A percentile compares a stretch with the other conserved stretches of the same genome.
phyloP scores from a whole-genome alignment of 1,140 invertebrate genomes.

The Telenomus remus region DNA sequence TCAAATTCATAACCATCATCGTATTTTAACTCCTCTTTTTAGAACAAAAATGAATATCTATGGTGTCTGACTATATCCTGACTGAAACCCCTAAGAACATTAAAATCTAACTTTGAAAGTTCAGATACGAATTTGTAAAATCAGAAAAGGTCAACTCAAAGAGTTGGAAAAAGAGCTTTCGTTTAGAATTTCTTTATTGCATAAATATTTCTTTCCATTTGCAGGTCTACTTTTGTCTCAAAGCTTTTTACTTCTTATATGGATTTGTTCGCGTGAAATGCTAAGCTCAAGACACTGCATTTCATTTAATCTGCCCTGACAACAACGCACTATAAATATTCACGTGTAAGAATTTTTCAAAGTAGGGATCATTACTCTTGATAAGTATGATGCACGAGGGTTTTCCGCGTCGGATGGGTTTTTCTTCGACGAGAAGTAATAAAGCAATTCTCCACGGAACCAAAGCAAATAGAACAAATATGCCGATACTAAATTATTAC shows the following conservation, averaged over 20 bases:
- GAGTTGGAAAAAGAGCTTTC: not conserved
- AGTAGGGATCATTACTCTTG: slow-evolving; percentile 36
- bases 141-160: not conserved
- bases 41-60: no score
- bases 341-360: slow-evolving; percentile 32
- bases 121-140: slow-evolving; percentile 16
- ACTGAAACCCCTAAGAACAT: slow-evolving; percentile 9
- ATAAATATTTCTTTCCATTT: not conserved
- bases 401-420: slow-evolving; percentile 11
- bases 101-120: not conserved
- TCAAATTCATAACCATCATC: no score
- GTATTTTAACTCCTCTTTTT: no score
- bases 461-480: slow-evolving; percentile 6
- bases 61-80: slow-evolving; percentile 24
- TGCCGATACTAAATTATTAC: not conserved
- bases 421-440: slow-evolving; percentile 10
- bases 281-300: slow-evolving; percentile 24
- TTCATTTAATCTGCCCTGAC: slow-evolving; percentile 41
- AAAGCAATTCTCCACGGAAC: slow-evolving; percentile 3
- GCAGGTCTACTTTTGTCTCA: not conserved
- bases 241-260: slow-evolving; percentile 17
- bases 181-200: not conserved
- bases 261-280: slow-evolving; percentile 17
- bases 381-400: slow-evolving; percentile 31
- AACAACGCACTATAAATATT: slow-evolving; percentile 47